Conservation (phyloP, 2,797 vertebrate species). For the Sebastolobus alascanus region DNA sequence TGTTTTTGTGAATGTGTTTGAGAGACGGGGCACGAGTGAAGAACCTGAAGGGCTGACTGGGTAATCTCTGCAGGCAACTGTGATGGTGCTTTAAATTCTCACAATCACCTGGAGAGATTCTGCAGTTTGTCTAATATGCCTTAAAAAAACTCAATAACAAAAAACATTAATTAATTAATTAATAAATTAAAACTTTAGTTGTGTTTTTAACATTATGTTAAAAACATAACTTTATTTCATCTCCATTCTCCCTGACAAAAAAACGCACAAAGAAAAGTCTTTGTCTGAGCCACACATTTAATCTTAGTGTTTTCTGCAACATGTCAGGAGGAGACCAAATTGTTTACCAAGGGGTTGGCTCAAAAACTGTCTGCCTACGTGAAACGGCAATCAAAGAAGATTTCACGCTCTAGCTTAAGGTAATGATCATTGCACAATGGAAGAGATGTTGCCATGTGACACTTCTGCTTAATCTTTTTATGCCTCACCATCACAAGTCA, state of each 20-base stretch:
- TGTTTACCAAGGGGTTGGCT: slow-evolving; percentile 56
- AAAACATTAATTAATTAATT: neutral
- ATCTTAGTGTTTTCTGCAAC: slow-evolving; percentile 2
- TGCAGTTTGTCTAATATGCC: slow-evolving; percentile 84
- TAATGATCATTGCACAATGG: slow-evolving; percentile 55
- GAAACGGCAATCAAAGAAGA: slow-evolving; percentile 56
- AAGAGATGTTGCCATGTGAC: slow-evolving; percentile 31
- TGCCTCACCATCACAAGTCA: slow-evolving; percentile 57
- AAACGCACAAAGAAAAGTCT: neutral
- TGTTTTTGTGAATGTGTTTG: neutral
- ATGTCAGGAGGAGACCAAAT: slow-evolving; percentile 3
- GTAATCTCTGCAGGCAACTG: slow-evolving; percentile 99
- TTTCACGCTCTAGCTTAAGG: slow-evolving; percentile 47
- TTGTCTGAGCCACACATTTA: neutral
- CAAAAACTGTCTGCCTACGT: slow-evolving; percentile 36
- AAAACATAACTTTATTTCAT: neutral
- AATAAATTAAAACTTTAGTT: no score
- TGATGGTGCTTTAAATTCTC: slow-evolving; percentile 90
- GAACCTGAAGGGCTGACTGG: slow-evolving; percentile 83
- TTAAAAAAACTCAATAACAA: slow-evolving; percentile 1
- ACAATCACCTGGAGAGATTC: slow-evolving; percentile 96
- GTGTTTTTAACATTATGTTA: no score
- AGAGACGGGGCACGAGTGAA: neutral
- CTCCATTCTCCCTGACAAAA: neutral
- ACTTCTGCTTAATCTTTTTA: slow-evolving; percentile 53